Conservation (phyloP, 1,140 invertebrate species). For the Drosophila sp. region DNA sequence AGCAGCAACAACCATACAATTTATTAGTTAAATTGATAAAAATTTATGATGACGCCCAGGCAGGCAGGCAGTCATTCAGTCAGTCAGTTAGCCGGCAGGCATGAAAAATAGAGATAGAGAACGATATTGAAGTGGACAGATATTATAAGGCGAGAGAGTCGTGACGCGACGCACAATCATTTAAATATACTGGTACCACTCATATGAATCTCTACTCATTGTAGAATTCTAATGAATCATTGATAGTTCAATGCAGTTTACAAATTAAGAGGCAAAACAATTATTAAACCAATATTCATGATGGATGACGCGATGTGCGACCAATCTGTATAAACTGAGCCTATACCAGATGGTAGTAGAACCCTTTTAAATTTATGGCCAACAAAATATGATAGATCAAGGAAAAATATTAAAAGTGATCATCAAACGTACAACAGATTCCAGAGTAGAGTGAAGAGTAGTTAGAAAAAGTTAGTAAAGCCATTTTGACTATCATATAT, state of each 20-base stretch:
- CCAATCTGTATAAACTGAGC: too few species aligned
- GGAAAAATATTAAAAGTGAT: too few species aligned
- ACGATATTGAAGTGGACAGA: neutral
- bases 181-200: neutral
- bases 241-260: neutral
- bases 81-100: neutral
- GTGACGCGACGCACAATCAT: neutral
- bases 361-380: too few species aligned
- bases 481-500: too few species aligned
- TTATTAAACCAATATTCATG: neutral
- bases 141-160: neutral
- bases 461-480: too few species aligned
- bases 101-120: neutral
- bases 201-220: neutral
- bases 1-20: conserved; percentile 29
- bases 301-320: too few species aligned
- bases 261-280: neutral
- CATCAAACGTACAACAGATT: too few species aligned
- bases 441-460: too few species aligned
- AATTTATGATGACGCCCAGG: conserved; percentile 21
- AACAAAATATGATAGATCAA: too few species aligned
- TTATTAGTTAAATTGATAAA: conserved; percentile 62
- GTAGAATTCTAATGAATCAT: neutral
- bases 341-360: too few species aligned
- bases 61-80: neutral